Evolutionary conservation across 2,888 invertebrate genomes (phyloP).

Genomic region (Odontocolon sp.): DNA sequence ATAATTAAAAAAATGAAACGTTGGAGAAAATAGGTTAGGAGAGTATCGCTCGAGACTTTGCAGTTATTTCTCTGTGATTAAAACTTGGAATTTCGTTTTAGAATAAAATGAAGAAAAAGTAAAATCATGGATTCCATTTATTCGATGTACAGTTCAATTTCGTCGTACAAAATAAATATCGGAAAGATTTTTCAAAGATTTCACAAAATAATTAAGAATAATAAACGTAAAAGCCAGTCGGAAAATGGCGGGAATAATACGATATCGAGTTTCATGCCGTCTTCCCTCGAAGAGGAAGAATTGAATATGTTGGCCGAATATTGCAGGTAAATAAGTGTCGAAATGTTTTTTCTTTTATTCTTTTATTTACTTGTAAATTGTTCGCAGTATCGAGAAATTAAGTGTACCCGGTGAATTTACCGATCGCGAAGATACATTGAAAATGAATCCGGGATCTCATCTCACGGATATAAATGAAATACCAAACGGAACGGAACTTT

Average conservation of each 20-base stretch:
- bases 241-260: constrained; percentile 23
- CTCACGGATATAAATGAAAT: constrained; percentile 62
- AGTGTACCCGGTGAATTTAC: constrained; percentile 70
- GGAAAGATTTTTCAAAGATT: constrained; percentile 68
- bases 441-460: constrained; percentile 43
- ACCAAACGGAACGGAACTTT: constrained; percentile 65
- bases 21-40: no score
- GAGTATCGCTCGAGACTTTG: no score
- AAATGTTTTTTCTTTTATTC: neutral
- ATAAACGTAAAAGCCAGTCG: constrained; percentile 32
- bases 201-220: constrained; percentile 44
- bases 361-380: neutral
- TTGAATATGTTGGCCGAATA: constrained; percentile 80
- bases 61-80: no score
- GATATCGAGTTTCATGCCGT: constrained; percentile 66
- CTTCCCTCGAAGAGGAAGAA: constrained; percentile 78
- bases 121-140: constrained; percentile 69
- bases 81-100: no score
- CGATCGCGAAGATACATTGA: constrained; percentile 33
- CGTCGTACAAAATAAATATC: constrained; percentile 65
- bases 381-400: constrained; percentile 70
- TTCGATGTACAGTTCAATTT: constrained; percentile 63
- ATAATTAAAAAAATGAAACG: no score
- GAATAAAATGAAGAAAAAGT: neutral
- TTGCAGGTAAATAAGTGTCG: constrained; percentile 80